Evolutionary conservation across 2,797 vertebrate species (phyloP).

Genomic region (Amphiprion clarkii): DNA sequence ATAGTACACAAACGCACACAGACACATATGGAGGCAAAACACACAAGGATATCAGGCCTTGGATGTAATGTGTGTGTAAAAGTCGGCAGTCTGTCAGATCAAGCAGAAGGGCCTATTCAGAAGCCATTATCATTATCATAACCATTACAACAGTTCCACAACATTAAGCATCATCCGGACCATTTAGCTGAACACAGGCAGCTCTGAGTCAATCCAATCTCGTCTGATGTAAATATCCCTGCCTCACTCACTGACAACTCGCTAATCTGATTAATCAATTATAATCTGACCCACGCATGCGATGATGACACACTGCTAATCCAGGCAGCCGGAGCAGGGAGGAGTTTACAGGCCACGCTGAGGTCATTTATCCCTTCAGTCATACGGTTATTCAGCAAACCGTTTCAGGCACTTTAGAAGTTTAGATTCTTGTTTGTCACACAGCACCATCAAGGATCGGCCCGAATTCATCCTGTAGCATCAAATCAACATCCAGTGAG

Average conservation of each 20-base stretch:
- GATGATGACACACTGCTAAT: slow-evolving; percentile 37
- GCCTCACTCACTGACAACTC: slow-evolving; percentile 6
- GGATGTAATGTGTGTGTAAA: neutral
- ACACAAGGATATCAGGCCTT: neutral
- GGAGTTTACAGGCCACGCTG: neutral
- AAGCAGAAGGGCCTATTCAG: slow-evolving; percentile 53
- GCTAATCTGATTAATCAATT: slow-evolving; percentile 63
- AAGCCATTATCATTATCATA: slow-evolving; percentile 64
- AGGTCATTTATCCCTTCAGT: no score
- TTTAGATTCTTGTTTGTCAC: no score
- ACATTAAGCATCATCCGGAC: slow-evolving; percentile 59
- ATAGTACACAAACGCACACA: slow-evolving; percentile 28
- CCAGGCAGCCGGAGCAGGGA: slow-evolving; percentile 24
- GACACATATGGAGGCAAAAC: neutral
- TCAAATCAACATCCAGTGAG: no score
- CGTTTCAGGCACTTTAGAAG: no score
- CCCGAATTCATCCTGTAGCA: no score
- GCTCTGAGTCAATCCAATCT: slow-evolving; percentile 34
- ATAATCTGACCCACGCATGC: slow-evolving; percentile 41
- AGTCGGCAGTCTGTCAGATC: slow-evolving; percentile 32
- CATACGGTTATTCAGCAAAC: no score
- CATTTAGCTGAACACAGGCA: slow-evolving; percentile 42
- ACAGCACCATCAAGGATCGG: no score
- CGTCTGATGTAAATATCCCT: neutral
- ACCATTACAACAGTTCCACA: slow-evolving; percentile 51